A percentile compares a stretch with the other conserved stretches of the same genome.
phyloP scores from a whole-genome alignment of 2,113 vertebrate species.

The Pteronura brasiliensis region DNA sequence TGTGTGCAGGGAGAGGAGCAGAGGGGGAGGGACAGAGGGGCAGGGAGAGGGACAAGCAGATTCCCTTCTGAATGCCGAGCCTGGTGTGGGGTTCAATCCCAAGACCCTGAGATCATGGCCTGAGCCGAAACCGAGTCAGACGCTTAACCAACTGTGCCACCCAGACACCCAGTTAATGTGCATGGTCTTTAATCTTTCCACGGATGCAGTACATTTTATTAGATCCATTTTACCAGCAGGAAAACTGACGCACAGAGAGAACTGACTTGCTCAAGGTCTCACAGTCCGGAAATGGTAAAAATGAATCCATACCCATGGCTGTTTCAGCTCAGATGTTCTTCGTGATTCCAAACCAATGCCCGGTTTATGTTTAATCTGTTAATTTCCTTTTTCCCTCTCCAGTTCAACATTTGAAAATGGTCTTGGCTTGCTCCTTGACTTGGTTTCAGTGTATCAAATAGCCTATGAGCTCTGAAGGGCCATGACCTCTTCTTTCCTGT shows the following conservation, averaged over 20 bases:
- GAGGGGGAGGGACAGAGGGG: not conserved
- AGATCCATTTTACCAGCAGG: not conserved
- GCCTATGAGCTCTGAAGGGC: not conserved
- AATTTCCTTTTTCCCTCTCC: not conserved
- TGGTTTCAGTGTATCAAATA: not conserved
- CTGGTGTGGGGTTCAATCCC: not conserved
- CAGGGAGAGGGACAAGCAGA: not conserved
- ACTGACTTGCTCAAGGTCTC: not conserved
- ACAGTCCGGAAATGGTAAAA: rapidly evolving
- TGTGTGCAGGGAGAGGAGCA: not conserved
- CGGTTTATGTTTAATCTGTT: too few relatives aligned
- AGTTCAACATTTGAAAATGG: not conserved
- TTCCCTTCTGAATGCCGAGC: not conserved
- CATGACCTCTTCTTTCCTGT: not conserved
- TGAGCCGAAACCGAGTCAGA: not conserved
- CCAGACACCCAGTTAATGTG: not conserved
- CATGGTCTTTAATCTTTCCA: not conserved
- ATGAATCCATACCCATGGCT: rapidly evolving
- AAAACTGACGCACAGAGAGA: not conserved
- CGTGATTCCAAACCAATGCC: rapidly evolving
- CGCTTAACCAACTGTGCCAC: not conserved
- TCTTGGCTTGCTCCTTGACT: not conserved
- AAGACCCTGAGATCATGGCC: not conserved
- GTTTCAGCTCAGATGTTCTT: not conserved
- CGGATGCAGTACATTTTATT: not conserved